A percentile compares a stretch with the other conserved stretches of the same genome.
Evolutionary conservation across 2,797 vertebrate genomes (phyloP).

Genomic region (Falco cherrug): DNA sequence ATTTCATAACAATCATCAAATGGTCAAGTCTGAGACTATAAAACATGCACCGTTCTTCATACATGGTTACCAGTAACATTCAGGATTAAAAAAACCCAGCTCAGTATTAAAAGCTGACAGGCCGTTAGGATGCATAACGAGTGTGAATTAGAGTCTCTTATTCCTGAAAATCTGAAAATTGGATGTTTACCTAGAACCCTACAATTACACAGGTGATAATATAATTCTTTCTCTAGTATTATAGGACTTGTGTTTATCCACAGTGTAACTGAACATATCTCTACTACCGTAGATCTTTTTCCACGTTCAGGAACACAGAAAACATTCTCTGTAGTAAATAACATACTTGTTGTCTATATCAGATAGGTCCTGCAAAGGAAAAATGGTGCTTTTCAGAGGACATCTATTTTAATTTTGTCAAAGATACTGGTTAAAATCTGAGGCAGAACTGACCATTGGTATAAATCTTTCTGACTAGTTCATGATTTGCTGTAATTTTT

Average conservation of each 20-base stretch:
- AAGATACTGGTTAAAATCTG: not conserved
- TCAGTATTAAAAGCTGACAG: not conserved
- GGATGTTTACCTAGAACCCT: not conserved
- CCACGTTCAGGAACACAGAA: not conserved
- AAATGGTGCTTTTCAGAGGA: not conserved
- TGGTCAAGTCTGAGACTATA: not conserved
- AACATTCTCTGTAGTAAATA: not conserved
- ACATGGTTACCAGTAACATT: not conserved
- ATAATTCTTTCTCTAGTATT: not conserved
- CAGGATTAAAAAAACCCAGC: not conserved
- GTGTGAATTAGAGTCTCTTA: not conserved
- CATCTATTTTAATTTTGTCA: slow-evolving; percentile 12
- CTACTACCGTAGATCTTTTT: not conserved
- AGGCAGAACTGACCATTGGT: not conserved
- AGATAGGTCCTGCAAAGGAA: not conserved
- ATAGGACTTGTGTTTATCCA: not conserved
- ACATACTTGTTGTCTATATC: not conserved
- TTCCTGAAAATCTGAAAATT: not conserved
- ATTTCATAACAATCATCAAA: not conserved
- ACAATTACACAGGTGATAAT: not conserved
- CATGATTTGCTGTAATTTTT: slow-evolving; percentile 12
- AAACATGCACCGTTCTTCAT: not conserved
- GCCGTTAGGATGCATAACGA: not conserved
- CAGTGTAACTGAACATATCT: not conserved
- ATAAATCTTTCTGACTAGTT: not conserved